These are phyloP conservation scores for Prionailurus viverrinus DNA, from an alignment of 2,113 vertebrate genomes.

Conservation along the genomic window DNA sequence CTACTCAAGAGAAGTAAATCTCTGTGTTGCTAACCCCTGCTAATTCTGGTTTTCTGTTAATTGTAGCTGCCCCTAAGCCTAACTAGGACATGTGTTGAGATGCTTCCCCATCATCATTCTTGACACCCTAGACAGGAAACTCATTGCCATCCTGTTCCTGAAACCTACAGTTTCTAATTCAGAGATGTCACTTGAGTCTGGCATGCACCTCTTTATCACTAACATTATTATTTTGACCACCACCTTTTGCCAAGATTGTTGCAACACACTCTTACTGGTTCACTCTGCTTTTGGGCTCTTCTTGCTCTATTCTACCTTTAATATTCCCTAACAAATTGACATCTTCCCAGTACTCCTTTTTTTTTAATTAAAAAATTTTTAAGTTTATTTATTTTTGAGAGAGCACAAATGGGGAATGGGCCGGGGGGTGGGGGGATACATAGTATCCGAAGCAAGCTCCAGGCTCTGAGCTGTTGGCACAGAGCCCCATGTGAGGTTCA, in stretches of 20 bases:
- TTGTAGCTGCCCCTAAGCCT: background rate
- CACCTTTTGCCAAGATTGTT: background rate
- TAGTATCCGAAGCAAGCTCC: too few species aligned
- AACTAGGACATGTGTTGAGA: background rate
- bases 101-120: background rate
- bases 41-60: background rate
- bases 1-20: background rate
- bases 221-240: background rate
- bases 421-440: too few species aligned
- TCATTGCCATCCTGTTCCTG: background rate
- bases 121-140: background rate
- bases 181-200: background rate
- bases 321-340: background rate
- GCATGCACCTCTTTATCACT: background rate
- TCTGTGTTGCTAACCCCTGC: background rate
- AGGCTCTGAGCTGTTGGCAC: too few species aligned
- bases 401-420: too few species aligned
- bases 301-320: background rate
- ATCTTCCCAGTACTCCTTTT: background rate
- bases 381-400: too few species aligned
- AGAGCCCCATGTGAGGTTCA: too few species aligned
- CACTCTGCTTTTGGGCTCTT: background rate
- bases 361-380: too few species aligned
- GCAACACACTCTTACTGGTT: background rate
- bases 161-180: background rate